Conservation (phyloP, 2,113 vertebrate species). For the Sclerurus mexicanus region DNA sequence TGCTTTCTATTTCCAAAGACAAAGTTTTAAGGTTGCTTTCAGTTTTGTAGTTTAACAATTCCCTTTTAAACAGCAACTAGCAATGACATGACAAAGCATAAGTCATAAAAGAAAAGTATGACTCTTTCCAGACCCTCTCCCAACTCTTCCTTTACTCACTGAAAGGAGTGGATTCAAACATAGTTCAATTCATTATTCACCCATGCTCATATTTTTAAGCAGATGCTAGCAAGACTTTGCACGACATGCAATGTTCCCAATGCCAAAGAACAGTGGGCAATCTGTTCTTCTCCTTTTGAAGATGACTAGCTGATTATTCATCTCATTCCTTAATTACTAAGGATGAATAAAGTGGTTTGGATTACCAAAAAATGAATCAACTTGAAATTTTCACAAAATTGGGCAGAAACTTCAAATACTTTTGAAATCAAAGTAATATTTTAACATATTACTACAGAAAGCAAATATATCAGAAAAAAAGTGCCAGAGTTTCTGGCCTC, state of each 20-base stretch:
- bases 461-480: neutral
- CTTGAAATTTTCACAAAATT: neutral
- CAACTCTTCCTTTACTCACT: neutral
- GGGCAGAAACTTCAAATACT: neutral
- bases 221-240: constrained; percentile 33
- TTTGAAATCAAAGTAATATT: neutral
- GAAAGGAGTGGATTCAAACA: constrained; percentile 26
- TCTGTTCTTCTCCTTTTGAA: constrained; percentile 34
- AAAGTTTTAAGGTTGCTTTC: neutral
- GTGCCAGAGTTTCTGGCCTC: neutral
- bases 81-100: neutral
- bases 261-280: constrained; percentile 36
- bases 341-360: neutral
- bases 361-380: neutral
- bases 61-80: neutral
- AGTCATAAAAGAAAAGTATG: neutral
- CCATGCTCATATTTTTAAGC: constrained; percentile 16
- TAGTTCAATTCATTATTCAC: neutral
- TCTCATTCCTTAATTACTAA: constrained; percentile 2
- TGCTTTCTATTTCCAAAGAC: neutral
- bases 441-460: neutral
- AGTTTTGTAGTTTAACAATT: neutral
- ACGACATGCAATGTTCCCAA: neutral
- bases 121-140: neutral
- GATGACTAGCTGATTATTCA: constrained; percentile 16